phyloP scores from a whole-genome alignment of 1,140 invertebrate species.

The Macrocentrus cingulum region DNA sequence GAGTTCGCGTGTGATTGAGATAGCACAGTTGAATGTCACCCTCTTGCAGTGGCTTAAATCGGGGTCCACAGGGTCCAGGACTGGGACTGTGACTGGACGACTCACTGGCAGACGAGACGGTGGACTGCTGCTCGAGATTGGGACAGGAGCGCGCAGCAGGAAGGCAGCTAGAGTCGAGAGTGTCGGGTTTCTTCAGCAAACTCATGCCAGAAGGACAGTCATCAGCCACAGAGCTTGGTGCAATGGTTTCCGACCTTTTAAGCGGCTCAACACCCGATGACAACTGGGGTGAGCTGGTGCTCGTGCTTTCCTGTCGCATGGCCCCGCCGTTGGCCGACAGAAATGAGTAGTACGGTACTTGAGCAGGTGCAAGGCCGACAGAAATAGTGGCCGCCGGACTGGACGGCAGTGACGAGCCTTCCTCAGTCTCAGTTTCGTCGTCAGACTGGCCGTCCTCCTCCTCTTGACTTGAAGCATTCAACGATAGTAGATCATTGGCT shows the following conservation, averaged over 20 bases:
- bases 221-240: slow-evolving; percentile 41
- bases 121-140: slow-evolving; percentile 52
- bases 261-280: slow-evolving; percentile 38
- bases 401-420: slow-evolving; percentile 48
- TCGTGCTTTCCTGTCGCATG: slow-evolving; percentile 53
- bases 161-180: slow-evolving; percentile 54
- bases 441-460: slow-evolving; percentile 39
- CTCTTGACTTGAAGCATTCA: slow-evolving; percentile 46
- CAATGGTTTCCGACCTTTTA: slow-evolving; percentile 40
- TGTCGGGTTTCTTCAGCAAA: slow-evolving; percentile 53
- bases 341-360: slow-evolving; percentile 48
- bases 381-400: slow-evolving; percentile 46
- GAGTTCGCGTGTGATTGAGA: slow-evolving; percentile 76
- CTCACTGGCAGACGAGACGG: slow-evolving; percentile 44
- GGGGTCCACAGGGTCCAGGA: slow-evolving; percentile 63
- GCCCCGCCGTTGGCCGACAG: slow-evolving; percentile 49
- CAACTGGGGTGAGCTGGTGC: slow-evolving; percentile 51
- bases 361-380: slow-evolving; percentile 29
- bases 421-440: slow-evolving; percentile 46
- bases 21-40: slow-evolving; percentile 78
- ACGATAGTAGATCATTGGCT: slow-evolving; percentile 36
- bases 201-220: slow-evolving; percentile 47
- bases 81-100: slow-evolving; percentile 55
- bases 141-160: slow-evolving; percentile 59
- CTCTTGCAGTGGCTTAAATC: slow-evolving; percentile 76